Evolutionary conservation across 1,140 invertebrate species (phyloP), one percentile per base, ranked within the genome.

Genomic region (Pygmarrhopalites habei): DNA sequence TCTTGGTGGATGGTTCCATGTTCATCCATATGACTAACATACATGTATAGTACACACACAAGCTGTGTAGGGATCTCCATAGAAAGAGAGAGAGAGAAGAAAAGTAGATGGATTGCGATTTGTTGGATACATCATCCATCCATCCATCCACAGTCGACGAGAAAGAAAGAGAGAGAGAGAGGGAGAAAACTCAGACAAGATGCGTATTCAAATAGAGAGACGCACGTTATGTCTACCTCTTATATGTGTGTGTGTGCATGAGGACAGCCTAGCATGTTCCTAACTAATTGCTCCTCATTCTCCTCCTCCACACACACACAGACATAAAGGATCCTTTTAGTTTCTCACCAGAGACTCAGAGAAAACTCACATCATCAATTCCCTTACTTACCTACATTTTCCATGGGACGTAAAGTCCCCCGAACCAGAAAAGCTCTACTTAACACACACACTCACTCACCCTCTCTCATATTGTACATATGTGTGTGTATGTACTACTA

Each of bases 281-380:
- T 7, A 49, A 19, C 46, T 49, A 49, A 49, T 49, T 49, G 46
- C 46, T 23, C 46, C 7, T 49, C 55, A 35, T 58, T 29, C 32
- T 32, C 32, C 55, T 39, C 41, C 41, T 29, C 17, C 44, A 10
- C 23, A 14, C 12, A 19, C 58, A 19, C 7, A 49, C 46, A 19
- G 19, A 23, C 46, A 19, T 21, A 21, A 17, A 39, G 35, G 10
- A 39, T 39, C 10, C 35, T 10, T 10, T 39, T 39, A 7, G 35
- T 39, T 39, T 39, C n/a, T n/a, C n/a, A n/a, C n/a, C n/a, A n/a
- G n/a, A n/a, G n/a, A n/a, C n/a, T n/a, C n/a, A n/a, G n/a, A n/a
- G n/a, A n/a, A n/a, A n/a, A n/a, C n/a, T n/a, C n/a, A n/a, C n/a
- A n/a, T n/a, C n/a, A n/a, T n/a, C n/a, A n/a, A n/a, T n/a, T n/a